These are phyloP conservation scores for Danio albolineatus DNA, from an alignment of 2,797 vertebrate genomes.

Conservation along the genomic window DNA sequence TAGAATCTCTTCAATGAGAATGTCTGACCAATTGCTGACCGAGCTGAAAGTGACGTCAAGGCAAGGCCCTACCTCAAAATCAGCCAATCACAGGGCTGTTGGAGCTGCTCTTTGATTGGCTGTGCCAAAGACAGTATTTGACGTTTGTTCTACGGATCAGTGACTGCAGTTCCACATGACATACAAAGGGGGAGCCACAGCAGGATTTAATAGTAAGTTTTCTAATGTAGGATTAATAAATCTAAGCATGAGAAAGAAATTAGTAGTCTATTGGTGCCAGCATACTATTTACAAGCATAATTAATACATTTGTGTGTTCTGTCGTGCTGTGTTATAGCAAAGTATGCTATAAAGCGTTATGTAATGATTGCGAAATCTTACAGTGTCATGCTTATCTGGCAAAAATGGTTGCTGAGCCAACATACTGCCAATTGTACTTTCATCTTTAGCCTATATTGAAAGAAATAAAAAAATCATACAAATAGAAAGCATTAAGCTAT, in stretches of 20 bases:
- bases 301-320: background rate
- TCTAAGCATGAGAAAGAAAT: background rate
- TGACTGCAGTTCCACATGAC: background rate
- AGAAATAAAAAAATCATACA: no score
- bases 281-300: background rate
- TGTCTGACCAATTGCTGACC: conserved; percentile 1
- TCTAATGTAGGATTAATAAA: background rate
- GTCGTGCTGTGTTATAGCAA: background rate
- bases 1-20: background rate
- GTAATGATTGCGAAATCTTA: background rate
- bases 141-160: background rate
- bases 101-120: conserved; percentile 18
- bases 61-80: background rate
- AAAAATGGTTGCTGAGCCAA: background rate
- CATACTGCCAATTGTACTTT: background rate
- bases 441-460: background rate
- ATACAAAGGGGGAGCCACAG: background rate
- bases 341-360: background rate
- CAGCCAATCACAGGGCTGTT: conserved; percentile 7
- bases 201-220: background rate
- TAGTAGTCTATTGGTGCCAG: background rate
- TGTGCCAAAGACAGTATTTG: background rate
- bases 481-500: no score
- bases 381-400: background rate
- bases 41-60: background rate